Evolutionary conservation across 2,797 vertebrate genomes (phyloP).

Genomic region (Gadopsis bispinosus): DNA sequence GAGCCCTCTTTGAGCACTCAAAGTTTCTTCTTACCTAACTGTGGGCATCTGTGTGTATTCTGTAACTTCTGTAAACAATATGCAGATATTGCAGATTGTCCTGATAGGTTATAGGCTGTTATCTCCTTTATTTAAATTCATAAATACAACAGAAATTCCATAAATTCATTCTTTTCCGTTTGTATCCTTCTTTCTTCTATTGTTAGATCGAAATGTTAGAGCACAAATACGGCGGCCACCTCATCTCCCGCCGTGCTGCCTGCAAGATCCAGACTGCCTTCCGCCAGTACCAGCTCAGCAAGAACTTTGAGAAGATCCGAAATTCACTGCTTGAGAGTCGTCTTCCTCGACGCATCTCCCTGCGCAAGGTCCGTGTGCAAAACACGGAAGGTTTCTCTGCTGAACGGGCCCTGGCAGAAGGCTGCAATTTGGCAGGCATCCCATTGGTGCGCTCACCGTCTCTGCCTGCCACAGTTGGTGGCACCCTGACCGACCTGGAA

Average conservation of each 20-base stretch:
- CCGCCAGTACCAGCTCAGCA: constrained; percentile 99
- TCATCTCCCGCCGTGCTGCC: constrained; percentile 95
- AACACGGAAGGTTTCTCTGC: constrained; percentile 92
- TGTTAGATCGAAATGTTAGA: constrained; percentile 99
- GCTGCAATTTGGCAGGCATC: constrained; percentile 91
- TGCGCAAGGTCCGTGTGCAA: constrained; percentile 93
- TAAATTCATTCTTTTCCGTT: constrained; percentile 17
- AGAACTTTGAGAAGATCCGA: constrained; percentile 99
- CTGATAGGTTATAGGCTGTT: neutral
- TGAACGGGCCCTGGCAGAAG: constrained; percentile 94
- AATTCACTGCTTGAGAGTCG: constrained; percentile 98
- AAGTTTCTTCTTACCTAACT: neutral
- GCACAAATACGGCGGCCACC: constrained; percentile 98
- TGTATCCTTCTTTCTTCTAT: constrained; percentile 46
- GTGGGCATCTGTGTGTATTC: neutral
- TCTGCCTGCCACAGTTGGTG: constrained; percentile 90
- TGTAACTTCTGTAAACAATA: neutral
- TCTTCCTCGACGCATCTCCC: constrained; percentile 94
- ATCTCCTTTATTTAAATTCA: neutral
- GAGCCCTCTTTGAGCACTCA: neutral
- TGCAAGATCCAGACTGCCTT: constrained; percentile 99
- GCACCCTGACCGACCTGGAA: constrained; percentile 94
- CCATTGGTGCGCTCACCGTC: constrained; percentile 94
- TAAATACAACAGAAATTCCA: neutral
- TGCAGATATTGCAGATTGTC: neutral